Evolutionary conservation across 2,888 invertebrate species (phyloP), one percentile per base, ranked within the genome.

Genomic region (Marronus borbonicus): DNA sequence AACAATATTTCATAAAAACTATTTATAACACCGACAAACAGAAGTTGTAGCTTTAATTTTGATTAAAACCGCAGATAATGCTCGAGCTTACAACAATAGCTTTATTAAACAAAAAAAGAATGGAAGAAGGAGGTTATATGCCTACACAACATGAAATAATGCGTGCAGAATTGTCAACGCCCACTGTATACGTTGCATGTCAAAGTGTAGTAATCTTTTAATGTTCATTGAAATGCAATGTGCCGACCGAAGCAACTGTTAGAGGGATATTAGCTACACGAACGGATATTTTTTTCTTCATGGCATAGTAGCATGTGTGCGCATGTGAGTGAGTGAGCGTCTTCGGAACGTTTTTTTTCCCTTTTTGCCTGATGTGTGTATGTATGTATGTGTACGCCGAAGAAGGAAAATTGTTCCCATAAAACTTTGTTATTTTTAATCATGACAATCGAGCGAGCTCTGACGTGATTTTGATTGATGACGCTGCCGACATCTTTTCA

Each of bases 111-210:
- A 74, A 74, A 60, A 58, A 60, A 74, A 58, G 36, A 55, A 20
- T 65, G n/a, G 49, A 75, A 75, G 28, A 17, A 75, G 31, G n/a
- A 36, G 20, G 36, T 36, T 39, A 28, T 76, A 65, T 76, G 65
- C 58, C 76, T 69, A 17, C 36, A 39, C 62, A 78, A 76, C 78
- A 83, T 80, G 80, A 83, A 83, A 82, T 82, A 81, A 83, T 86
- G 87, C 88, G 88, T 88, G 88, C 86, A 84, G 85, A 85, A 84
- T 85, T 87, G 88, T 88, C 87, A 86, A 86, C 88, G 88, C 88
- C 88, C 86, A 85, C 87, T 81, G 81, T 82, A 85, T 83, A 74
- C 72, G 72, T 74, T 74, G 88, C 88, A 87, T 88, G 88, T 84
- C 84, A 83, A 83, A 83, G 80, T 81, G 86, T 86, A 86, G 86